These are phyloP conservation scores for Pachymerium ferrugineum DNA, from an alignment of 2,888 invertebrate genomes.

Conservation along the genomic window DNA sequence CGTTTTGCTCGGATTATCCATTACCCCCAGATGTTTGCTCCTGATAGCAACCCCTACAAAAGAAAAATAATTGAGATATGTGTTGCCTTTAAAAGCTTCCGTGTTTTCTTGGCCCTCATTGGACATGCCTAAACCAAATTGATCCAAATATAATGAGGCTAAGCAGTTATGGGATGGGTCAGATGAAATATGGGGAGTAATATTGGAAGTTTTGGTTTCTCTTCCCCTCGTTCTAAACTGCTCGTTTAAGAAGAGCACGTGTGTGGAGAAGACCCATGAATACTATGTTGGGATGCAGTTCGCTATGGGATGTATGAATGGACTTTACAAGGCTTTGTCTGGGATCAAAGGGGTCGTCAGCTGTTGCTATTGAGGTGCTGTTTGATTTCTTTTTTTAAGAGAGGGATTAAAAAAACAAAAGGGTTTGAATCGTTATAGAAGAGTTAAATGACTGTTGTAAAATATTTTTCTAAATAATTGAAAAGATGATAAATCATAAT, in stretches of 20 bases:
- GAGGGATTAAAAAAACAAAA: no score
- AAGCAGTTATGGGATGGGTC: not conserved
- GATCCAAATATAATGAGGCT: not conserved
- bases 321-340: not conserved
- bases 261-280: not conserved
- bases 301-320: not conserved
- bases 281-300: not conserved
- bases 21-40: not conserved
- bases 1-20: not conserved
- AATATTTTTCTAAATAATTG: no score
- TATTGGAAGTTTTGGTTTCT: not conserved
- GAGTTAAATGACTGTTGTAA: no score
- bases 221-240: not conserved
- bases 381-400: no score
- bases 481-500: no score
- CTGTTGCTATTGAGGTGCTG: not conserved
- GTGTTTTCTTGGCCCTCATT: not conserved
- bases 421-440: no score
- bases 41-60: not conserved
- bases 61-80: constrained; percentile 2
- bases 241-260: not conserved
- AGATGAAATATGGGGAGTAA: not conserved
- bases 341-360: not conserved
- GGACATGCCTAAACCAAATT: not conserved
- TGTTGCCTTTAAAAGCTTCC: not conserved